Percentiles rank a stretch among this genome's conserved stretches.
phyloP scores from a whole-genome alignment of 2,797 vertebrate species.

The Gymnocypris eckloni region DNA sequence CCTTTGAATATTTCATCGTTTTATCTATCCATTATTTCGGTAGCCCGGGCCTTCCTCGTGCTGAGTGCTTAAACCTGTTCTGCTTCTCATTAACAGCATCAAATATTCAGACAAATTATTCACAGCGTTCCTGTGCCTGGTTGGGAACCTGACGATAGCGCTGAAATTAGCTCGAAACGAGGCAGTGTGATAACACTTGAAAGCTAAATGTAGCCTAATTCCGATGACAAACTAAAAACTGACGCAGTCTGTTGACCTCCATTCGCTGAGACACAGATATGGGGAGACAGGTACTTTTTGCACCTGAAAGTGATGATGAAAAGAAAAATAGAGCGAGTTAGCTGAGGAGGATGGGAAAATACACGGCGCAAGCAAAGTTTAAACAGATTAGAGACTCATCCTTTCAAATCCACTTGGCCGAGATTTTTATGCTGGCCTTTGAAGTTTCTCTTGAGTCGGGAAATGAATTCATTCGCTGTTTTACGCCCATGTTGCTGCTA shows the following conservation, averaged over 20 bases:
- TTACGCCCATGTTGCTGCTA: constrained; percentile 55
- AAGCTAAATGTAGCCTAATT: constrained; percentile 50
- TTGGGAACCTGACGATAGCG: background rate
- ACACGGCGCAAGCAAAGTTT: constrained; percentile 77
- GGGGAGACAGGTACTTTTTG: constrained; percentile 37
- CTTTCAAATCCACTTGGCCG: constrained; percentile 75
- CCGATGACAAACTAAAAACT: constrained; percentile 47
- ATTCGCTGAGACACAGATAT: background rate
- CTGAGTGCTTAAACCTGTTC: constrained; percentile 78
- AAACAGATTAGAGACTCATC: constrained; percentile 80
- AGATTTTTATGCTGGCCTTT: constrained; percentile 66
- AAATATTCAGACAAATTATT: constrained; percentile 76
- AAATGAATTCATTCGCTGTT: constrained; percentile 72
- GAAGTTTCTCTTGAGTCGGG: constrained; percentile 68
- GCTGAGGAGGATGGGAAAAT: constrained; percentile 64
- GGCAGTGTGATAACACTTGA: constrained; percentile 12
- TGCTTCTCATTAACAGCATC: constrained; percentile 74
- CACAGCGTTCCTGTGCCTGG: background rate
- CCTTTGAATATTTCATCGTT: constrained; percentile 77
- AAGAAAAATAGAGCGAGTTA: constrained; percentile 56
- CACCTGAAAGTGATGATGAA: constrained; percentile 52
- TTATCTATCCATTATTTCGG: constrained; percentile 70
- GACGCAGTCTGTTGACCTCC: constrained; percentile 55
- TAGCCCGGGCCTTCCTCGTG: constrained; percentile 9
- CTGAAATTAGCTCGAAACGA: constrained; percentile 60